Percentiles rank a stretch among this genome's conserved stretches.
Evolutionary conservation across 2,888 invertebrate species (phyloP).

Genomic region (Malacosoma neustria): DNA sequence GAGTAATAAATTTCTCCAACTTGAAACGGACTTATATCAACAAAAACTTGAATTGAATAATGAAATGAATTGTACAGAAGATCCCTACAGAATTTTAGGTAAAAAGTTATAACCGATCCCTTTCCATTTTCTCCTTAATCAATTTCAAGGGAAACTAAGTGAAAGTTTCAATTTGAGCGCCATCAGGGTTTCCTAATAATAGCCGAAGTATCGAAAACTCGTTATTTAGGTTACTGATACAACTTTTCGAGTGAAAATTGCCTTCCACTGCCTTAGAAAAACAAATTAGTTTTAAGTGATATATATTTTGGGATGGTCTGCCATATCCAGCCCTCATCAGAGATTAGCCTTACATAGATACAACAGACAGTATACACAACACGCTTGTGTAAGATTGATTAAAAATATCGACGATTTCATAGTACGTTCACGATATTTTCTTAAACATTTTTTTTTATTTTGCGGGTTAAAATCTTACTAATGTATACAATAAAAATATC

Average conservation of each 20-base stretch:
- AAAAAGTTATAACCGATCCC: slow-evolving; percentile 19
- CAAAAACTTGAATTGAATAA: slow-evolving; percentile 5
- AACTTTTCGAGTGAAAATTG: neutral
- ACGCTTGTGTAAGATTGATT: too few relatives aligned
- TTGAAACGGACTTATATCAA: neutral
- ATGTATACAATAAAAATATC: too few relatives aligned
- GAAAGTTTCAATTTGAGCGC: slow-evolving; percentile 47
- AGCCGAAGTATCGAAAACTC: slow-evolving; percentile 15
- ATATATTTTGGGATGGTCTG: too few relatives aligned
- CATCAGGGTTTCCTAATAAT: slow-evolving; percentile 31
- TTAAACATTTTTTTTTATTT: too few relatives aligned
- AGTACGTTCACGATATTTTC: too few relatives aligned
- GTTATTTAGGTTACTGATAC: neutral
- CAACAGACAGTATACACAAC: too few relatives aligned
- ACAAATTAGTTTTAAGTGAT: too few relatives aligned
- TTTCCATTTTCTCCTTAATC: slow-evolving; percentile 41
- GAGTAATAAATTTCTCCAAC: slow-evolving; percentile 2
- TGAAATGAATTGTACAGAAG: slow-evolving; percentile 7
- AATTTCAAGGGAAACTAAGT: slow-evolving; percentile 44
- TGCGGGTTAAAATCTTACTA: too few relatives aligned
- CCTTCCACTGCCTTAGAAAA: too few relatives aligned
- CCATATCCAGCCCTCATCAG: too few relatives aligned
- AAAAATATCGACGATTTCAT: too few relatives aligned
- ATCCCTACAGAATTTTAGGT: slow-evolving; percentile 6
- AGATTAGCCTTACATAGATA: too few relatives aligned